Conservation (phyloP, 2,888 invertebrate genomes). For the Physocephala rufipes region DNA sequence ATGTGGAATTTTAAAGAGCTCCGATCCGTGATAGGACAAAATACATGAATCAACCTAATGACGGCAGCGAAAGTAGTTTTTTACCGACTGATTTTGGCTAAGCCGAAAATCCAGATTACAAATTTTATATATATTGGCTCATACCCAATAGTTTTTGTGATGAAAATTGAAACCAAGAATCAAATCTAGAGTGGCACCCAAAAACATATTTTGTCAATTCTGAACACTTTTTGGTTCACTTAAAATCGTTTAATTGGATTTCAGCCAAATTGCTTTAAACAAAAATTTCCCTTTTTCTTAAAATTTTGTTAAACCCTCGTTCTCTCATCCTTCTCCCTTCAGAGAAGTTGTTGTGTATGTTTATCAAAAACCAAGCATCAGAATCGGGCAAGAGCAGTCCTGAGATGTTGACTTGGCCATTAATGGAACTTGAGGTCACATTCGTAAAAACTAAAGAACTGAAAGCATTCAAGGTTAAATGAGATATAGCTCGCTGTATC, state of each 20-base stretch:
- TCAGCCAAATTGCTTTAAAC: conserved; percentile 16
- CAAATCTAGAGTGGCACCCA: background rate
- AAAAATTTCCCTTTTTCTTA: background rate
- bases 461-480: conserved; percentile 9
- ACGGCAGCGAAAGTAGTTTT: no score
- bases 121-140: background rate
- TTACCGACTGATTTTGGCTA: background rate
- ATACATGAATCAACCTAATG: no score
- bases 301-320: no score
- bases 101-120: conserved; percentile 1
- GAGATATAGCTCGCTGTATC: conserved; percentile 2
- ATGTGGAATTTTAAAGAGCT: no score
- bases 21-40: background rate
- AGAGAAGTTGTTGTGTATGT: no score
- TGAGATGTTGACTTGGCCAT: conserved; percentile 1
- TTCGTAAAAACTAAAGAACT: background rate
- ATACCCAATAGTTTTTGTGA: background rate
- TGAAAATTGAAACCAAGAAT: conserved; percentile 6
- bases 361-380: no score
- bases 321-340: no score
- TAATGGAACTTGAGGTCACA: background rate
- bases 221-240: background rate
- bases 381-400: background rate
- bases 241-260: conserved; percentile 11
- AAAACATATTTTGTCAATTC: conserved; percentile 19